These are phyloP conservation scores for Knipowitschia caucasica DNA, from an alignment of 2,797 vertebrate species.

Conservation along the genomic window DNA sequence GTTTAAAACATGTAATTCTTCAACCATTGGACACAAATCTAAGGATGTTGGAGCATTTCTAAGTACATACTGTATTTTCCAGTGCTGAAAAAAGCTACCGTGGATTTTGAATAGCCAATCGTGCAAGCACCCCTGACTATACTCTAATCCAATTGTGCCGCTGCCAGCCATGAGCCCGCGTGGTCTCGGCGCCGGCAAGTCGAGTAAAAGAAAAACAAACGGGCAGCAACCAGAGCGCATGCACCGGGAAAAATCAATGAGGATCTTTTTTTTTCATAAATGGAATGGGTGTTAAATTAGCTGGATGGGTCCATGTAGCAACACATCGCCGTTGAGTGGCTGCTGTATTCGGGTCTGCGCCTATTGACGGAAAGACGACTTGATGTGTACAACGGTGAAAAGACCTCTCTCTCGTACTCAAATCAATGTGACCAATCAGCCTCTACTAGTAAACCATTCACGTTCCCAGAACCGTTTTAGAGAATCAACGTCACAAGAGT, in stretches of 20 bases:
- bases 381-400: slow-evolving; percentile 71
- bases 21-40: not conserved
- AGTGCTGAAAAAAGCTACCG: slow-evolving; percentile 49
- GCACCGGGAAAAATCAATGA: slow-evolving; percentile 73
- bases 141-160: slow-evolving; percentile 60
- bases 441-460: slow-evolving; percentile 60
- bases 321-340: slow-evolving; percentile 73
- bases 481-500: slow-evolving; percentile 25
- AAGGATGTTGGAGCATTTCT: not conserved
- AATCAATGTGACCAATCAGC: slow-evolving; percentile 74
- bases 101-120: slow-evolving; percentile 46
- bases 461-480: slow-evolving; percentile 48
- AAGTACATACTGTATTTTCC: slow-evolving; percentile 14
- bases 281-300: slow-evolving; percentile 79
- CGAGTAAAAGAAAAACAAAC: slow-evolving; percentile 66
- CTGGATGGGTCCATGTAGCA: slow-evolving; percentile 72
- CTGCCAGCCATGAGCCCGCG: slow-evolving; percentile 49
- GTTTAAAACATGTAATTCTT: not conserved
- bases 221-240: slow-evolving; percentile 66
- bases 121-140: slow-evolving; percentile 55
- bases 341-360: slow-evolving; percentile 74
- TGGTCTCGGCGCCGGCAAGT: slow-evolving; percentile 58
- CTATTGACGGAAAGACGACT: slow-evolving; percentile 71
- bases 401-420: slow-evolving; percentile 65
- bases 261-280: slow-evolving; percentile 79